Evolutionary conservation across 2,113 vertebrate genomes (phyloP).

Genomic region (Nothobranchius furzeri): DNA sequence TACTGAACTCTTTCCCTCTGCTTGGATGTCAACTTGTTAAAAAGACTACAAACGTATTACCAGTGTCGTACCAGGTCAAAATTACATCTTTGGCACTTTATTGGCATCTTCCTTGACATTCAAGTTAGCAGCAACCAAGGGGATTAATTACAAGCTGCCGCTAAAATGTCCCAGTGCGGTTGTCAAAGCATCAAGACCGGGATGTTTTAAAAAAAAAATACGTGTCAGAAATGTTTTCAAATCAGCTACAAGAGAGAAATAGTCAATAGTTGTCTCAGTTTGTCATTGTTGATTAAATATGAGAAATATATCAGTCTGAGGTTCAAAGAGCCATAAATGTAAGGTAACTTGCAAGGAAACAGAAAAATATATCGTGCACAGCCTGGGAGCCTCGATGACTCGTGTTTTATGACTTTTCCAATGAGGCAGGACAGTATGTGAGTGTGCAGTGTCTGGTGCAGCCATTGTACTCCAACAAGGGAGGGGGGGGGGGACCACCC

Average conservation of each 20-base stretch:
- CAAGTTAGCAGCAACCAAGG: conserved; percentile 22
- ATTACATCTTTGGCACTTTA: conserved; percentile 59
- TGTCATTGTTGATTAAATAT: conserved; percentile 15
- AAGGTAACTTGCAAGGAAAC: conserved; percentile 61
- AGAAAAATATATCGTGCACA: conserved; percentile 63
- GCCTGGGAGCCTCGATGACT: conserved; percentile 68
- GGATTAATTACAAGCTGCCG: conserved; percentile 23
- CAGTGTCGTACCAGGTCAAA: conserved; percentile 59
- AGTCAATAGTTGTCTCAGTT: not conserved
- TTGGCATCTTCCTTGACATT: conserved; percentile 27
- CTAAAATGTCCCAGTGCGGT: conserved; percentile 18
- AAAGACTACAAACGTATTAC: conserved; percentile 68
- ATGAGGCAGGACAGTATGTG: conserved; percentile 77
- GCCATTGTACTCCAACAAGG: conserved; percentile 68
- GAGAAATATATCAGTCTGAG: conserved; percentile 26
- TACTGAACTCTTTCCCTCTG: conserved; percentile 59
- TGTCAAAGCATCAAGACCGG: conserved; percentile 15
- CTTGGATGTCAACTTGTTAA: conserved; percentile 65
- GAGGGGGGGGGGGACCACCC: conserved; percentile 71
- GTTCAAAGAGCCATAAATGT: conserved; percentile 38
- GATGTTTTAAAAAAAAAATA: conserved; percentile 25
- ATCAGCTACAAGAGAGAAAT: not conserved
- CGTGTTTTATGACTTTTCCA: conserved; percentile 78
- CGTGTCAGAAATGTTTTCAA: not conserved
- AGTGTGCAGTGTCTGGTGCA: conserved; percentile 74